Evolutionary conservation across 2,797 vertebrate species (phyloP).

Genomic region (Enteromius thamalakanensis): DNA sequence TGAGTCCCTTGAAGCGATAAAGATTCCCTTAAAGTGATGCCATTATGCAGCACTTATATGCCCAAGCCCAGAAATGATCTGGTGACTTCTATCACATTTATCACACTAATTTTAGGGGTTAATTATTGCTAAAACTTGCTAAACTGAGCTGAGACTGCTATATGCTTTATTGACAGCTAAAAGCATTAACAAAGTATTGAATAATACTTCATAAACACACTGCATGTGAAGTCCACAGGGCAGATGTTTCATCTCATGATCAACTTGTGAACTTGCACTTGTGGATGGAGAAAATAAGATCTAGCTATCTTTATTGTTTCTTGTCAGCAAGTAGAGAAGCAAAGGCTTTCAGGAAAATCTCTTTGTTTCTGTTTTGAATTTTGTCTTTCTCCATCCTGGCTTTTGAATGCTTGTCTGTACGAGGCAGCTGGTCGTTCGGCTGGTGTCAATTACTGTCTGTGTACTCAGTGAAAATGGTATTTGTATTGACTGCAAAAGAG

Average conservation of each 20-base stretch:
- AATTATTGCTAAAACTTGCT: not conserved
- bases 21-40: not conserved
- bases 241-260: not conserved
- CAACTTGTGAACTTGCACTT: not conserved
- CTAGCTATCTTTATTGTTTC: not conserved
- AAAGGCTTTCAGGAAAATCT: not conserved
- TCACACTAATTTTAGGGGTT: not conserved
- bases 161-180: not conserved
- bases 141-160: not conserved
- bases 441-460: conserved; percentile 41
- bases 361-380: not conserved
- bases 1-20: not conserved
- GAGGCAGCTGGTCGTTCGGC: conserved; percentile 18
- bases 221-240: not conserved
- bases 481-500: conserved; percentile 40
- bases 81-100: not conserved
- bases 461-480: conserved; percentile 28
- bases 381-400: not conserved
- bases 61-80: not conserved
- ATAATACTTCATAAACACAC: not conserved
- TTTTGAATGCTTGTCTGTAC: conserved; percentile 19
- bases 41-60: not conserved
- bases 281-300: not conserved
- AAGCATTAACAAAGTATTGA: not conserved
- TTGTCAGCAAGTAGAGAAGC: not conserved